Percentiles rank a stretch among this genome's conserved stretches.
These are phyloP conservation scores for Nothoprocta perdicaria DNA, from an alignment of 2,113 vertebrate genomes.

Conservation along the genomic window DNA sequence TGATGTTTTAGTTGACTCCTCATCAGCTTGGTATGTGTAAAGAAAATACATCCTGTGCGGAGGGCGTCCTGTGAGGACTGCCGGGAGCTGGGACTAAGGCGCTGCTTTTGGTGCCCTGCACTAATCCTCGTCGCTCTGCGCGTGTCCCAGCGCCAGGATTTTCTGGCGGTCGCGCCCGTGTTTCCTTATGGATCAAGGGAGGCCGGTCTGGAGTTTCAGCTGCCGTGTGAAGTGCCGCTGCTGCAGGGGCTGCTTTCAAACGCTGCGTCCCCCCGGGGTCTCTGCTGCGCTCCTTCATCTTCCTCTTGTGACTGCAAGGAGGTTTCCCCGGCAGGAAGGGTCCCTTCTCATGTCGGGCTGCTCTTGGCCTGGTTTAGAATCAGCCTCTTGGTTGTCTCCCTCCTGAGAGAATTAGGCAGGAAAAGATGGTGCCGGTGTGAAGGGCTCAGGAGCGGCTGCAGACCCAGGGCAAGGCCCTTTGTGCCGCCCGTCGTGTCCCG, in stretches of 20 bases:
- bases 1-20: not conserved
- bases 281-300: not conserved
- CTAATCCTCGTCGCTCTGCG: not conserved
- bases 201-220: no score
- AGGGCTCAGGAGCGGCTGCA: not conserved
- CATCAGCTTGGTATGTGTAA: not conserved
- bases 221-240: not conserved
- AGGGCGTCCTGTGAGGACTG: not conserved
- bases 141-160: not conserved
- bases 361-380: not conserved
- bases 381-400: conserved; percentile 5
- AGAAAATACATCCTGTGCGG: not conserved
- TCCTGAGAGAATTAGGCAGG: not conserved
- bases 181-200: not conserved
- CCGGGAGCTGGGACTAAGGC: rapidly evolving
- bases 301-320: not conserved
- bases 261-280: rapidly evolving
- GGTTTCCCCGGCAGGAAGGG: not conserved
- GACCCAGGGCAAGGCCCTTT: not conserved
- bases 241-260: not conserved
- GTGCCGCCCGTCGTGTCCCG: not conserved
- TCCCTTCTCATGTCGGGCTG: not conserved
- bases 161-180: not conserved
- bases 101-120: not conserved
- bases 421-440: not conserved